These are phyloP conservation scores for Centroberyx gerrardi DNA, from an alignment of 2,797 vertebrate species.

Conservation along the genomic window DNA sequence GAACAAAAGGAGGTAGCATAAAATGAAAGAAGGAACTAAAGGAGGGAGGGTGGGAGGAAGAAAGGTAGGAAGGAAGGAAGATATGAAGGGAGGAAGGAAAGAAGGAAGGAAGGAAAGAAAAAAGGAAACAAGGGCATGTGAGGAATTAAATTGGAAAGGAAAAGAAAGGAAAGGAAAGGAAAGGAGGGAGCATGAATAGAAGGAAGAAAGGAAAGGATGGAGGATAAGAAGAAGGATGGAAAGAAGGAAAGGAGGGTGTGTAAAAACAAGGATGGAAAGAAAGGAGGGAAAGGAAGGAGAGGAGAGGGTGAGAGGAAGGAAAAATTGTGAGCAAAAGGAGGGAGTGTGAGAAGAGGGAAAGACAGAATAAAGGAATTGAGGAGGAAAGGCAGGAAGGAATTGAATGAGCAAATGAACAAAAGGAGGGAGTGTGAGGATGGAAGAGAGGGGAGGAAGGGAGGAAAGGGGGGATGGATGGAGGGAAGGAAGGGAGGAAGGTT, in stretches of 20 bases:
- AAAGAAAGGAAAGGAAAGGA: not conserved
- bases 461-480: not conserved
- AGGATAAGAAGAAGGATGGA: not conserved
- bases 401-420: not conserved
- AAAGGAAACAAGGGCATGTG: not conserved
- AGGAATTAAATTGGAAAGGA: not conserved
- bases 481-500: too few relatives aligned
- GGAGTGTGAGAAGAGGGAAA: too few relatives aligned
- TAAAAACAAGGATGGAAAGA: not conserved
- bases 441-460: too few relatives aligned
- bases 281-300: too few relatives aligned
- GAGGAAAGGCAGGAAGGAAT: too few relatives aligned
- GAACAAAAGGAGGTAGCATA: not conserved
- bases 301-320: too few relatives aligned
- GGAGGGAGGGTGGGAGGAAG: not conserved
- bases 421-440: not conserved
- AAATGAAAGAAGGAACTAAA: conserved; percentile 10
- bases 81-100: not conserved
- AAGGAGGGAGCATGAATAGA: not conserved
- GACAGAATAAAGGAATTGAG: too few relatives aligned
- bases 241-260: too few relatives aligned
- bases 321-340: too few relatives aligned
- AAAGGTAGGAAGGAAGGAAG: not conserved
- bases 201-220: not conserved
- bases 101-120: not conserved